These are phyloP conservation scores for Hyperoodon ampullatus DNA, from an alignment of 2,113 vertebrate genomes.

Conservation along the genomic window DNA sequence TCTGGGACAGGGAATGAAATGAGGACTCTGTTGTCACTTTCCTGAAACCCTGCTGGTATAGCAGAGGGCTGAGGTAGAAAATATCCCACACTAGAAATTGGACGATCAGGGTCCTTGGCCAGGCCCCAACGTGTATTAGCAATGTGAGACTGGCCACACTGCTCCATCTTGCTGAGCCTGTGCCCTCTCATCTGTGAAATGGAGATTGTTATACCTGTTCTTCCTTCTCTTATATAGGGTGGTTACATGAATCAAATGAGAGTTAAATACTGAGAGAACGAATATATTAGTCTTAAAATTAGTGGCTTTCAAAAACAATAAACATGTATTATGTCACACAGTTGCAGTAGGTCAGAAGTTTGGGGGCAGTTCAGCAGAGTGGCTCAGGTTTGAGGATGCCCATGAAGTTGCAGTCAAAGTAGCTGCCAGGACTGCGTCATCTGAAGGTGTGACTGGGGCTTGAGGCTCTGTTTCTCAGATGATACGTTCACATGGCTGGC, in stretches of 20 bases:
- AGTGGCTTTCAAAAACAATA: not conserved
- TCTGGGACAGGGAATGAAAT: not conserved
- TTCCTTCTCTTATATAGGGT: not conserved
- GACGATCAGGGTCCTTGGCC: not conserved
- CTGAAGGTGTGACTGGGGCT: not conserved
- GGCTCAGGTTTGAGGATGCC: not conserved
- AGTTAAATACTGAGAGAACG: not conserved
- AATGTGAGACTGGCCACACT: too few relatives aligned
- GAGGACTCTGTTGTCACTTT: not conserved
- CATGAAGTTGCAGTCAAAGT: not conserved
- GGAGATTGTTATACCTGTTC: not conserved
- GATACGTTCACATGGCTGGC: accelerated
- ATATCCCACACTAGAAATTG: not conserved
- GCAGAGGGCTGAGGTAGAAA: not conserved
- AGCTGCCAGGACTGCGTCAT: not conserved
- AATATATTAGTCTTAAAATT: not conserved
- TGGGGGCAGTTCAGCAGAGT: not conserved
- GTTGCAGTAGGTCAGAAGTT: not conserved
- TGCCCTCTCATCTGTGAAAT: not conserved
- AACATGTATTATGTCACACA: not conserved
- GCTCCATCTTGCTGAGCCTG: not conserved
- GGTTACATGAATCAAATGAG: not conserved
- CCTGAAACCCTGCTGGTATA: not conserved
- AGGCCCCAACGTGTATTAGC: not conserved
- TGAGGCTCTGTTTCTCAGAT: not conserved